Conservation (phyloP, 2,888 invertebrate genomes). For the Scrobipalpa atriplicella region DNA sequence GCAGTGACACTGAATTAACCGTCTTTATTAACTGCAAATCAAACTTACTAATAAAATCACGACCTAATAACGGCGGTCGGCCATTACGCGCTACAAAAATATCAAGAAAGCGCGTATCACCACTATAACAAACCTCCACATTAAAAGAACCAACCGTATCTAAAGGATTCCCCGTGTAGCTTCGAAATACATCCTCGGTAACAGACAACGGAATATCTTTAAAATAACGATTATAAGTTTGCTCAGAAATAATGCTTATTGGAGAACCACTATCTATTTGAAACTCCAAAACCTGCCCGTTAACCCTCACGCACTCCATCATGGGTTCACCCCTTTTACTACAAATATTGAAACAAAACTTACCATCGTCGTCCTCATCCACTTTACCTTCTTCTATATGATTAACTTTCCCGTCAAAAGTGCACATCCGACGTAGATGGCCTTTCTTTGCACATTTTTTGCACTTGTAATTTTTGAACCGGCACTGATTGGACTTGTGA, state of each 20-base stretch:
- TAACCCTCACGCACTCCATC: background rate
- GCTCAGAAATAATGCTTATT: background rate
- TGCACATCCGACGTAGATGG: constrained; percentile 34
- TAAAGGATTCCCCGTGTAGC: background rate
- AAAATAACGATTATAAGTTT: background rate
- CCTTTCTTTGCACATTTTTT: constrained; percentile 35
- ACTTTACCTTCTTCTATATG: constrained; percentile 25
- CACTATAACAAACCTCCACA: background rate
- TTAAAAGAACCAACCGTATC: background rate
- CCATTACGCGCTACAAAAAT: background rate
- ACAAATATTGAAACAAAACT: background rate
- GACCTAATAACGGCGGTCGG: background rate
- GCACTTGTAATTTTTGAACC: constrained; percentile 31
- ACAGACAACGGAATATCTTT: background rate
- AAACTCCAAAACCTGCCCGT: background rate
- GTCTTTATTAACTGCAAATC: background rate
- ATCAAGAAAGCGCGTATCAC: background rate
- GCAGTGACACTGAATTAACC: no score
- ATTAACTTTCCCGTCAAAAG: constrained; percentile 13
- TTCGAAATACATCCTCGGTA: background rate
- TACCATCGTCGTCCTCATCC: background rate
- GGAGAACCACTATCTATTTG: constrained; percentile 11
- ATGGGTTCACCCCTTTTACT: background rate
- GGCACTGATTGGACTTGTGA: constrained; percentile 29
- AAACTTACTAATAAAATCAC: constrained; percentile 11